Evolutionary conservation across 2,113 vertebrate genomes (phyloP).

Genomic region (Porphyrio hochstetteri): DNA sequence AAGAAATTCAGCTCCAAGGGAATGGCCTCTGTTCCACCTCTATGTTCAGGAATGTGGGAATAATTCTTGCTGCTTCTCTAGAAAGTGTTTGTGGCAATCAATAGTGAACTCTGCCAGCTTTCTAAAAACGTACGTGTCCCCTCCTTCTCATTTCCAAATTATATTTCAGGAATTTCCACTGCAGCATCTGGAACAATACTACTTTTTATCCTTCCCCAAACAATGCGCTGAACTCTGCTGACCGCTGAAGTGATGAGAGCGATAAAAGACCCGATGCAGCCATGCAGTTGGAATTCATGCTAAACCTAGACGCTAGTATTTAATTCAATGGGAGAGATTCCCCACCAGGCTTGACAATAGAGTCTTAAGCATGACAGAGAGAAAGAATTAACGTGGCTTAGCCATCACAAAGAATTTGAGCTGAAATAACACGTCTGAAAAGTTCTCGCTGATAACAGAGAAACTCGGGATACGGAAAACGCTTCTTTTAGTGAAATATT

Average conservation of each 20-base stretch:
- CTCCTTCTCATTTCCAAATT: not conserved
- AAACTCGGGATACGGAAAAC: not conserved
- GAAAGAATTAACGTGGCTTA: constrained; percentile 75
- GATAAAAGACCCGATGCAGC: constrained; percentile 78
- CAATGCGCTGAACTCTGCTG: constrained; percentile 81
- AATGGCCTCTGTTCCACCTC: not conserved
- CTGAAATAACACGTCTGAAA: constrained; percentile 57
- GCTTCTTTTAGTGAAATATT: not conserved
- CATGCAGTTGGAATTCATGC: constrained; percentile 72
- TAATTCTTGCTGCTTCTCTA: not conserved
- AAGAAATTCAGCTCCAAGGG: not conserved
- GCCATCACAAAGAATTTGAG: constrained; percentile 69
- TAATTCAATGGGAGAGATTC: constrained; percentile 77
- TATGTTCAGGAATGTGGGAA: not conserved
- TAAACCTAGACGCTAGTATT: constrained; percentile 73
- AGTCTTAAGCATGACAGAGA: constrained; percentile 72
- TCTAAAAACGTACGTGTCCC: not conserved
- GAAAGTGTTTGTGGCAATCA: not conserved
- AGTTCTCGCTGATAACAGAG: constrained; percentile 65
- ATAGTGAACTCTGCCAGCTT: not conserved
- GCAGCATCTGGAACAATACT: not conserved
- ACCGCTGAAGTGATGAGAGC: constrained; percentile 71
- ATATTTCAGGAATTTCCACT: not conserved
- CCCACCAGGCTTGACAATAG: constrained; percentile 75
- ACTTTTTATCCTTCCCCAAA: constrained; percentile 70